Conservation (phyloP, 2,797 vertebrate genomes). For the Acropternis orthonyx region DNA sequence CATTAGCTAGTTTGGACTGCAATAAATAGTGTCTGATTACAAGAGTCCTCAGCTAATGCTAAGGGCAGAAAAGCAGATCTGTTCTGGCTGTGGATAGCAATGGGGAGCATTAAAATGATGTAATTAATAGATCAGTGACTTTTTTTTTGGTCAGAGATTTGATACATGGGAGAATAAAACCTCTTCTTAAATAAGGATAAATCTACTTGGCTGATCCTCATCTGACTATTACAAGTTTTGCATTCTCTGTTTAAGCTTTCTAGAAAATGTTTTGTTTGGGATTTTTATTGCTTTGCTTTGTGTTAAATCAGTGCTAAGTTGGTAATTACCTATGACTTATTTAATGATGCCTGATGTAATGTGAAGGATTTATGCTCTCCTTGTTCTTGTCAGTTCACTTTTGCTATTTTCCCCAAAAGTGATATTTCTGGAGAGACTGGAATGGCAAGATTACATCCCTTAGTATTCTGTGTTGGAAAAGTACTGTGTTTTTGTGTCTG, state of each 20-base stretch:
- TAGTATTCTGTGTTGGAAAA: constrained; percentile 64
- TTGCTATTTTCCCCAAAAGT: background rate
- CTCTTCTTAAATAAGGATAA: background rate
- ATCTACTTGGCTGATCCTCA: constrained; percentile 14
- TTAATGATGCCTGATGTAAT: constrained; percentile 8
- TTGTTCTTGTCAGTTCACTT: constrained; percentile 16
- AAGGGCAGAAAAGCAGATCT: background rate
- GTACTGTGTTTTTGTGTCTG: constrained; percentile 43
- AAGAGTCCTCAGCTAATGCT: background rate
- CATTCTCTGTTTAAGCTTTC: background rate
- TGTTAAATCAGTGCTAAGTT: background rate
- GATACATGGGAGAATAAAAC: background rate
- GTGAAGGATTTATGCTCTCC: constrained; percentile 47
- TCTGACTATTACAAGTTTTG: background rate
- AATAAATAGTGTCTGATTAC: constrained; percentile 9
- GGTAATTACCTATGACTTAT: background rate
- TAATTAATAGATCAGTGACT: constrained; percentile 47
- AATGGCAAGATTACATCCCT: constrained; percentile 56
- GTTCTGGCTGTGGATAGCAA: background rate
- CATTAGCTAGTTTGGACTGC: constrained; percentile 44
- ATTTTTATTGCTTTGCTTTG: background rate
- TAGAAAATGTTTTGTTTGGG: background rate
- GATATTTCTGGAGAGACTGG: constrained; percentile 29
- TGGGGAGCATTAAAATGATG: background rate
- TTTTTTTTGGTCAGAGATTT: background rate